Percentiles rank a stretch among this genome's conserved stretches.
Conservation (phyloP, 2,888 invertebrate genomes). For the Phaedon cochleariae region DNA sequence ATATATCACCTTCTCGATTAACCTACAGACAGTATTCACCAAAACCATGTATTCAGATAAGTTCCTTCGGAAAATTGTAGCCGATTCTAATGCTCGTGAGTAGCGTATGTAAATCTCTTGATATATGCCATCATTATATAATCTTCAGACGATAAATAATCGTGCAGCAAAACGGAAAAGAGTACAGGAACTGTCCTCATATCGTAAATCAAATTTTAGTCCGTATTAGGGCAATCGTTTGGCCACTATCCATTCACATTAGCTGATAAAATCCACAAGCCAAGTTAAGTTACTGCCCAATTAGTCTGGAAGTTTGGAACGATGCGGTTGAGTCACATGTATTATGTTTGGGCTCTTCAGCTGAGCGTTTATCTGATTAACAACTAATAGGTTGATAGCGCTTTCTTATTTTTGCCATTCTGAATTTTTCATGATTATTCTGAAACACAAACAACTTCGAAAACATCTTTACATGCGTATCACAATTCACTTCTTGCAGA, state of each 20-base stretch:
- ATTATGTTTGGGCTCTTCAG: neutral
- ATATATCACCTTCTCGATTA: no score
- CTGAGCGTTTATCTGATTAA: neutral
- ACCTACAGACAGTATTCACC: no score
- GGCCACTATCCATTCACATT: slow-evolving; percentile 22
- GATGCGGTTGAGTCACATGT: neutral
- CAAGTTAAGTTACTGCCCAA: slow-evolving; percentile 54
- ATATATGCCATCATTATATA: neutral
- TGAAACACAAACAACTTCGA: no score
- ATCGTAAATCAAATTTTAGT: neutral
- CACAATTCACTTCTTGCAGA: no score
- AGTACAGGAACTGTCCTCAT: neutral
- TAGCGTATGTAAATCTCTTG: neutral
- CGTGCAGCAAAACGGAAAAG: neutral
- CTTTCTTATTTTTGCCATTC: no score
- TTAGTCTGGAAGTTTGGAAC: slow-evolving; percentile 47
- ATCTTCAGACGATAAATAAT: neutral
- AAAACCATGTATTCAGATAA: no score
- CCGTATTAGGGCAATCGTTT: slow-evolving; percentile 20
- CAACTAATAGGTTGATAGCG: neutral
- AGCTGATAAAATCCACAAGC: slow-evolving; percentile 26
- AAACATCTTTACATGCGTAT: no score
- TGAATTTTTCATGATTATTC: no score
- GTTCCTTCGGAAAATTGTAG: no score
- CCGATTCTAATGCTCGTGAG: no score